A percentile compares a stretch with the other conserved stretches of the same genome.
Evolutionary conservation across 2,797 vertebrate genomes (phyloP).

Genomic region (Thaleichthys pacificus): DNA sequence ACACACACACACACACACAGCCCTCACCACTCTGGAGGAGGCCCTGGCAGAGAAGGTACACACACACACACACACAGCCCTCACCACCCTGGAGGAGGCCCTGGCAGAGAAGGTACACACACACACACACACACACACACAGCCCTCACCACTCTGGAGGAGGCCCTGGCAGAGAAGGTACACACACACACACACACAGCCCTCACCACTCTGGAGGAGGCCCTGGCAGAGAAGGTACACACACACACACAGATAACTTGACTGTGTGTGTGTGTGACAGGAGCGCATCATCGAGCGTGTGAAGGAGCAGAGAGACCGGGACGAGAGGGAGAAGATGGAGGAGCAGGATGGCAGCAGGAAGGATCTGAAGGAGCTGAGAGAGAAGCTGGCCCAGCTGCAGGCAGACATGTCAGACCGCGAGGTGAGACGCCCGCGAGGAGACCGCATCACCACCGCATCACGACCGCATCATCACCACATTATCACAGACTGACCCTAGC

Average conservation of each 20-base stretch:
- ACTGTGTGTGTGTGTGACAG: conserved; percentile 58
- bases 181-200: conserved; percentile 78
- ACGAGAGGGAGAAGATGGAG: conserved; percentile 93
- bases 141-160: conserved; percentile 84
- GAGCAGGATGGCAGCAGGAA: conserved; percentile 93
- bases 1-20: neutral
- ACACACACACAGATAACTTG: conserved; percentile 15
- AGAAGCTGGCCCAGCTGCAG: conserved; percentile 83
- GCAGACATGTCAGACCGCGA: conserved; percentile 97
- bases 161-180: conserved; percentile 89
- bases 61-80: conserved; percentile 74
- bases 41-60: conserved; percentile 87
- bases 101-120: conserved; percentile 83
- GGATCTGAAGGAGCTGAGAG: conserved; percentile 95
- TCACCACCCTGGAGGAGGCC: conserved; percentile 90
- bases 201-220: conserved; percentile 89
- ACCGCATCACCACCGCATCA: neutral
- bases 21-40: conserved; percentile 87
- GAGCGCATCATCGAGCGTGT: conserved; percentile 96
- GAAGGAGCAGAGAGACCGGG: conserved; percentile 94
- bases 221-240: conserved; percentile 85
- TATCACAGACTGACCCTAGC: neutral
- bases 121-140: conserved; percentile 27
- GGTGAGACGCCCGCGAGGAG: conserved; percentile 68
- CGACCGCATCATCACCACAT: neutral